Evolutionary conservation across 2,888 invertebrate species (phyloP), one percentile per base, ranked within the genome.

Genomic region (Hyposoter dolosus): DNA sequence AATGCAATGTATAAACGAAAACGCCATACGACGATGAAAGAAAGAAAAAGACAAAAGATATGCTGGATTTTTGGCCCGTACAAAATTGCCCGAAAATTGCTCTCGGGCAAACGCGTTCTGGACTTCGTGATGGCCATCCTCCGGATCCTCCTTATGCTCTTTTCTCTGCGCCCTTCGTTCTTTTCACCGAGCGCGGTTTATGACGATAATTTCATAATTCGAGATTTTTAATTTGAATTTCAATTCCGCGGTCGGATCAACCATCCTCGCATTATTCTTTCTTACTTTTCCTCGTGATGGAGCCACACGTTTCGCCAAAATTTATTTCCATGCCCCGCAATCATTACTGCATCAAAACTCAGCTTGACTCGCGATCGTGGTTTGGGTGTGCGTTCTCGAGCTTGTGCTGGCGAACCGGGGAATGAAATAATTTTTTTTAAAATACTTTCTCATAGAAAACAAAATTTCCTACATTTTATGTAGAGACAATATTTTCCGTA

Each of bases 211-310:
- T 92, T 92, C 90, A 92, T 92, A 92, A 93, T 93, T 92, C 89
- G 88, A 89, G 87, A 91, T 92, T 93, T 93, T 93, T 93, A 93
- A 94, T 93, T 93, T 92, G 92, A 92, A 93, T 92, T 93, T 93
- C 92, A 91, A 91, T 91, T 91, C 91, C 88, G 90, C 87, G 90
- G 89, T 88, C 88, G 53, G 77, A 86, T 79, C 83, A 76, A 71
- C 85, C 69, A 7, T 63, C 12, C 17, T 65, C 68, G 35, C 80
- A 69, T 69, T 82, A 17, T 60, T 53, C 60, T 32, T 53, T 60
- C 12, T 65, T 17, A 35, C 63, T n/a, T 45, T 72, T 53, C 12
- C 53, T 66, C 69, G 12, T 40, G 53, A 56, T 35, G 5, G 60
- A 60, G 60, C 28, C 60, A 28, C 28, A 15, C 60, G 23, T 60